Evolutionary conservation across 1,140 invertebrate genomes (phyloP), one percentile per base, ranked within the genome.

Genomic region (Apocrypta bakeri): DNA sequence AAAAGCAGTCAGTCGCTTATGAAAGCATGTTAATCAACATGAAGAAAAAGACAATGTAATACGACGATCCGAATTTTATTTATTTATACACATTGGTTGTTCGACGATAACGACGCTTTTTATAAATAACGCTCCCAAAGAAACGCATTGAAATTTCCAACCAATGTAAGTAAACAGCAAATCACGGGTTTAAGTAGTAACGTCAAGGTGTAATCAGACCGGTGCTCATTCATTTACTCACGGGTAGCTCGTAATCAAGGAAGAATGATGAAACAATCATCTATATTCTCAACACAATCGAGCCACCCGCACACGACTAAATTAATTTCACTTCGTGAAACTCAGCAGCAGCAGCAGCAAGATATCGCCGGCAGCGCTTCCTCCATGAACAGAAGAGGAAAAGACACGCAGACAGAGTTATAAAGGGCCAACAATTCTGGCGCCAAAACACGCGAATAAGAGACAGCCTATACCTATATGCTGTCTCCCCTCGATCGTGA

Each of bases 21-120:
- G 71, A 37, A 73, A 73, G 21, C 71, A 42, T 73, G 71, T 73
- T 73, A 73, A 73, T 73, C 33, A 73, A 24, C n/a, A 21, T 40
- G 37, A n/a, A 6, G 29, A 29, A 24, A 66, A 73, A 42, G 37
- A 73, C 37, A 73, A 37, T 37, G 33, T n/a, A n/a, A 73, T 73
- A 73, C 42, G 37, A 73, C 37, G n/a, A 66, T 56, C 7, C 17
- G 17, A 37, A 37, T 37, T 37, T 37, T 2, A 37, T 37, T 37
- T 37, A 9, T 37, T 37, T 37, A 9, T 9, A 4, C 33, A 4
- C 33, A 37, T 37, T 9, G 33, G 33, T 37, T 9, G 9, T 37
- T 37, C 33, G 33, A 37, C 9, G 3, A 37, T 37, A 37, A 37
- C 33, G 33, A 4, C 33, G 2, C 2, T 37, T 37, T 37, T 37